phyloP scores from a whole-genome alignment of 2,888 invertebrate species.

The Hylaea fasciaria region DNA sequence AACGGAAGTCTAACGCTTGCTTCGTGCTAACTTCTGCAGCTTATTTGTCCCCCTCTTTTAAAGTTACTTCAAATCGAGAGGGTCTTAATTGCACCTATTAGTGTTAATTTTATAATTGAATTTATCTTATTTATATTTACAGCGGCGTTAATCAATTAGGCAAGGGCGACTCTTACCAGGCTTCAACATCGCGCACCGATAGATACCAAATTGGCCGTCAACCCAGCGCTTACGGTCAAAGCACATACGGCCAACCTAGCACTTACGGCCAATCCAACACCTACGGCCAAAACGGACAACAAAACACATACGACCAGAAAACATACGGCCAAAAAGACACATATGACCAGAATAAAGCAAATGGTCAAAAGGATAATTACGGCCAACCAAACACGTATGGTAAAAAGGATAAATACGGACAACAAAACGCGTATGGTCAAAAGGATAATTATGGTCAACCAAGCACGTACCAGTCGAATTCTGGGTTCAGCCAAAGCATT shows the following conservation, averaged over 20 bases:
- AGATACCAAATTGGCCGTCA: constrained; percentile 44
- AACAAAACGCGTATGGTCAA: constrained; percentile 11
- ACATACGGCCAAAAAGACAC: constrained; percentile 6
- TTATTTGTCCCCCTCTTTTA: no score
- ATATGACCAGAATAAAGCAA: no score
- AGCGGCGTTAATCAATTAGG: constrained; percentile 65
- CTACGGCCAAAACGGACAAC: constrained; percentile 23
- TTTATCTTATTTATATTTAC: constrained; percentile 31
- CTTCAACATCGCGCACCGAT: constrained; percentile 46
- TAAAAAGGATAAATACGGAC: no score
- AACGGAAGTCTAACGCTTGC: no score
- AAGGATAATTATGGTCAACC: constrained; percentile 42
- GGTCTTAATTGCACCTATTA: no score
- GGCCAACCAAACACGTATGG: constrained; percentile 33
- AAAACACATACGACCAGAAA: constrained; percentile 3
- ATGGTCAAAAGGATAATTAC: constrained; percentile 30
- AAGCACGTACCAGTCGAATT: constrained; percentile 30
- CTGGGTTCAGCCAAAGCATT: constrained; percentile 52
- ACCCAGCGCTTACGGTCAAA: constrained; percentile 41
- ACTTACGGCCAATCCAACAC: constrained; percentile 36
- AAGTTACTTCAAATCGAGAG: no score
- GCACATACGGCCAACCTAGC: constrained; percentile 34
- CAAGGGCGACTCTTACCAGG: constrained; percentile 46
- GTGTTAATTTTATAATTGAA: no score
- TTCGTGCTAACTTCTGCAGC: no score